Conservation (phyloP, 2,888 invertebrate species). For the Pristionchus arcanus region DNA sequence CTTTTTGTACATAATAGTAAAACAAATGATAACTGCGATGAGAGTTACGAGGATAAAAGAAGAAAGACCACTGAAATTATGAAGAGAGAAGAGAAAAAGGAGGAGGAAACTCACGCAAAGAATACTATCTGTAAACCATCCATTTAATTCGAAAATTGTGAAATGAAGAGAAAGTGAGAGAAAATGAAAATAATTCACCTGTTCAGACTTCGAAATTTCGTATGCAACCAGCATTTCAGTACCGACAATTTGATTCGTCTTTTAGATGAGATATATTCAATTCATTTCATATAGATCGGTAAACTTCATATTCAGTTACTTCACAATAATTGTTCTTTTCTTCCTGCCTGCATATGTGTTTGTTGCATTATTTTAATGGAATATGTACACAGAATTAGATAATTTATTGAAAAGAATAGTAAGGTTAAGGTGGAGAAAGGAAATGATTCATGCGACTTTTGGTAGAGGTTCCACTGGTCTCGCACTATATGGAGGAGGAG, state of each 20-base stretch:
- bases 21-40: neutral
- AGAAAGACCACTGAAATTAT: neutral
- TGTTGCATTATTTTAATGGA: too few relatives aligned
- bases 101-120: neutral
- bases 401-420: neutral
- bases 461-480: neutral
- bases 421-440: neutral
- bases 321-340: too few relatives aligned
- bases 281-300: too few relatives aligned
- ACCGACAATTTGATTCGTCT: too few relatives aligned
- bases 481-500: neutral
- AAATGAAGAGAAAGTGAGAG: neutral
- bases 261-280: too few relatives aligned
- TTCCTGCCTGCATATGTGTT: too few relatives aligned
- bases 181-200: neutral
- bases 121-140: constrained; percentile 16
- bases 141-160: neutral
- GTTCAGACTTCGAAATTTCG: neutral
- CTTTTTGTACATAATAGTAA: neutral
- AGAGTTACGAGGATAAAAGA: neutral
- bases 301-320: too few relatives aligned
- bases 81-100: neutral
- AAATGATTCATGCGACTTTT: neutral
- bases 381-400: neutral
- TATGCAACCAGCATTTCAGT: too few relatives aligned